Base-by-base conservation (phyloP, 2,888 invertebrate species). In the Mesoligia furuncula region DNA sequence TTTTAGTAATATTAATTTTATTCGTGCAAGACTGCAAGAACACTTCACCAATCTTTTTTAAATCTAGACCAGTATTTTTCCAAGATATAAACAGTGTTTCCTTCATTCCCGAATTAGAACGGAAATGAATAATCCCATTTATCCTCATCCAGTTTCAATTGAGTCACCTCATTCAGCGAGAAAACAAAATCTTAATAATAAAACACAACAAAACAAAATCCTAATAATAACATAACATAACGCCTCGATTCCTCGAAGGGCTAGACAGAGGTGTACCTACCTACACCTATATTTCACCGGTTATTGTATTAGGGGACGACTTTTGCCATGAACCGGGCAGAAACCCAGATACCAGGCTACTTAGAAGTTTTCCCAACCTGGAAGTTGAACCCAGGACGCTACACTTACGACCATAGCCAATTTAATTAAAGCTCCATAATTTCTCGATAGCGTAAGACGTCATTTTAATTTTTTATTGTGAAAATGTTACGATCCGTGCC, bases 111-210 rank as follows among this genome's bases (percentile, higher is more conserved):
- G 20, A 81, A 79, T 66, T 66, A 84, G 84, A 70, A 51, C 80
- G 59, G 72, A 84, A 62, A 75, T 73, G 62, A 81, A 85, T 73
- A 77, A 64, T 81, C 59, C 31, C 68, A 64, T 65, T 77, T 77
- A 81, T 81, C 73, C 68, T 81, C 73, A 71, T 68, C 67, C n/a
- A 74, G 62, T 61, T 81, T 62, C 42, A 17, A 74, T 68, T 77
- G 83, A 77, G 74, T 77, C 83, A 85, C 71, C 59, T 72, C 59
- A 70, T 79, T 76, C 27, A 36, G 11, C 8, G 27, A n/a, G 54
- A 36, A 67, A 74, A 77, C 2, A 24, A 4, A 51, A 57, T 39
- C 48, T 51, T 81, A 59, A 57, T 67, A 64, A 64, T 64, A 62
- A 51, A 13, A 42, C 9, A 31, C 4, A 31, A 27, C 39, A 36